Conservation (phyloP, 2,113 vertebrate species). For the Circaetus gallicus region DNA sequence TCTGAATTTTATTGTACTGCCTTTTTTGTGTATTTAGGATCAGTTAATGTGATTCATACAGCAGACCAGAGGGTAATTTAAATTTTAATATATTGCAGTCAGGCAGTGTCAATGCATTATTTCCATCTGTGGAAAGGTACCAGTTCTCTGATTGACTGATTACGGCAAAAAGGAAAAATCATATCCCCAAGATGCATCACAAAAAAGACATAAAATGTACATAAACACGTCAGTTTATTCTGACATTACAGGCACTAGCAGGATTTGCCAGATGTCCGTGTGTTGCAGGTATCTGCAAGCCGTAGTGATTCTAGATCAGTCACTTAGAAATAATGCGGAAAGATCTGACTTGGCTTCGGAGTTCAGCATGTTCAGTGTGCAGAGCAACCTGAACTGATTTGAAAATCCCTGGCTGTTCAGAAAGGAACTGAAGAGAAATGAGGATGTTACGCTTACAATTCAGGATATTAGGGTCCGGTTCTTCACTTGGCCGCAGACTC, state of each 20-base stretch:
- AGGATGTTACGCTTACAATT: fast-evolving
- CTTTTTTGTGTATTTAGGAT: constrained; percentile 67
- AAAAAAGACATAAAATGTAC: not conserved
- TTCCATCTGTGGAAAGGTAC: constrained; percentile 59
- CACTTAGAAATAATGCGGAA: not conserved
- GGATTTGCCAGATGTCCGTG: not conserved
- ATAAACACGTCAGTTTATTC: not conserved
- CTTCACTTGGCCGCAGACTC: not conserved
- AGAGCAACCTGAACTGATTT: not conserved
- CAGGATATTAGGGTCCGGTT: not conserved
- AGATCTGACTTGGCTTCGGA: not conserved
- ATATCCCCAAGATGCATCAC: not conserved
- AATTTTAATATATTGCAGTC: constrained; percentile 73
- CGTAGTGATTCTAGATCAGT: not conserved
- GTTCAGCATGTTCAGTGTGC: not conserved
- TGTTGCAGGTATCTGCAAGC: not conserved
- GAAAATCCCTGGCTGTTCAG: not conserved
- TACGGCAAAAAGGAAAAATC: constrained; percentile 32
- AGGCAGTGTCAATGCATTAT: constrained; percentile 44
- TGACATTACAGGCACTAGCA: not conserved
- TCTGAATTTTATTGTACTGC: constrained; percentile 56
- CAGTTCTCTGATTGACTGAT: constrained; percentile 48
- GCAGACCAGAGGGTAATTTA: constrained; percentile 68
- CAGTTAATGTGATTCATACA: constrained; percentile 67
- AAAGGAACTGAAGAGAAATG: not conserved